Evolutionary conservation across 2,113 vertebrate genomes (phyloP), one percentile per base, ranked within the genome.

Genomic region (Gnathonemus longibarbis): DNA sequence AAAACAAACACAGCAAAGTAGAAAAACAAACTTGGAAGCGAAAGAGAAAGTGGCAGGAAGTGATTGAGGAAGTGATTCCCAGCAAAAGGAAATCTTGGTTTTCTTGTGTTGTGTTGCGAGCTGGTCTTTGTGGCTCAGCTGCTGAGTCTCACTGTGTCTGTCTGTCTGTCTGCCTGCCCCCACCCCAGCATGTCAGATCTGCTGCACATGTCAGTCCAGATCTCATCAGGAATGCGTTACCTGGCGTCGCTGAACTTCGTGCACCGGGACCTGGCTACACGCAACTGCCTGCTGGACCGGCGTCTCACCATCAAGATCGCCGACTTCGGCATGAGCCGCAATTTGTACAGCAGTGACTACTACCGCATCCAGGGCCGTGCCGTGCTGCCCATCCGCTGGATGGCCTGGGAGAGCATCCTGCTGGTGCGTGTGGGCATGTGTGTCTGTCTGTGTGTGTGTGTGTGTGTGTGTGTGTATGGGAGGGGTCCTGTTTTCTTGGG

Each of bases 371-470:
- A 97, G 92, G 97, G 97, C 80, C 94, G 97, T 0, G 97, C 97
- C 0, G 97, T 97, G 91, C 94, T 97, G 92, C 97, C 97, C 0
- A 97, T 97, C 27, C 96, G 97, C 1, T 97, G 97, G 97, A 97
- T 97, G 96, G 96, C 97, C 91, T 97, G 97, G 97, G 97, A 97
- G 93, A 97, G 97, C 92, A 97, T 97, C 91, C 94, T 97, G 62
- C 93, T 97, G 96, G 97, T 97, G 92, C 93, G 94, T 24, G 15
- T 24, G 19, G 45, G 56, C 9, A 50, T 31, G n/a, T 8, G 45
- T 52, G 11, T 0, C 1, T 48, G 27, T 17, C 8, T 48, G 21
- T 49, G 19, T 45, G 48, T 66, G 21, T 48, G 45, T 45, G 42
- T 46, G 53, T 66, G 56, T 88, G 62, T 87, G 74, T 80, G 48